These are phyloP conservation scores for Dendrocincla fuliginosa DNA, from an alignment of 2,797 vertebrate species.

Conservation along the genomic window DNA sequence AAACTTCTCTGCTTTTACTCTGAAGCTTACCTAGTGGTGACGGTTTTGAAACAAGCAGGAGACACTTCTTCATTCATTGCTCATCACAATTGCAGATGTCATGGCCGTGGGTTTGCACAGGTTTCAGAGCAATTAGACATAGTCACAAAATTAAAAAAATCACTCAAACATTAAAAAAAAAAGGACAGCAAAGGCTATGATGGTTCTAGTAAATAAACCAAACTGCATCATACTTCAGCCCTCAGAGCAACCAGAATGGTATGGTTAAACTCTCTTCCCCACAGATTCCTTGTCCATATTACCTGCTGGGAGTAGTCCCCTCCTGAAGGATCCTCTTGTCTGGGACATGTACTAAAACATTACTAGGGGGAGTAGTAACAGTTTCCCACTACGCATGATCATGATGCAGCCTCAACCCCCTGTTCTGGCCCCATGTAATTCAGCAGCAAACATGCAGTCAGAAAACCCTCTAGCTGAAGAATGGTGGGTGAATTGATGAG, in stretches of 20 bases:
- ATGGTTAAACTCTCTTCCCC: background rate
- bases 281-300: rapidly evolving
- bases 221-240: background rate
- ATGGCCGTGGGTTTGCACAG: background rate
- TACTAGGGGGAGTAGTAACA: background rate
- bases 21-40: background rate
- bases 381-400: background rate
- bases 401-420: background rate
- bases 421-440: background rate
- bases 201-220: background rate
- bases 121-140: too few species aligned
- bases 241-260: background rate
- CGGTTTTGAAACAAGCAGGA: background rate
- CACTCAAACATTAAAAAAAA: background rate
- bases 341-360: background rate
- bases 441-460: background rate
- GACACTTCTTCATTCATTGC: background rate
- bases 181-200: background rate
- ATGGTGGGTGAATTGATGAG: background rate
- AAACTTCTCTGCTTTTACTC: background rate
- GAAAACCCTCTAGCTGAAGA: background rate
- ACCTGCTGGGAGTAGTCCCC: background rate
- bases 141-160: background rate
- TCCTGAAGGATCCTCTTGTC: background rate
- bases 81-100: background rate